Conservation (phyloP, 30 jellyfish, hydroid and myxozoan genomes). For the Hydractinia symbiolongicarpus region DNA sequence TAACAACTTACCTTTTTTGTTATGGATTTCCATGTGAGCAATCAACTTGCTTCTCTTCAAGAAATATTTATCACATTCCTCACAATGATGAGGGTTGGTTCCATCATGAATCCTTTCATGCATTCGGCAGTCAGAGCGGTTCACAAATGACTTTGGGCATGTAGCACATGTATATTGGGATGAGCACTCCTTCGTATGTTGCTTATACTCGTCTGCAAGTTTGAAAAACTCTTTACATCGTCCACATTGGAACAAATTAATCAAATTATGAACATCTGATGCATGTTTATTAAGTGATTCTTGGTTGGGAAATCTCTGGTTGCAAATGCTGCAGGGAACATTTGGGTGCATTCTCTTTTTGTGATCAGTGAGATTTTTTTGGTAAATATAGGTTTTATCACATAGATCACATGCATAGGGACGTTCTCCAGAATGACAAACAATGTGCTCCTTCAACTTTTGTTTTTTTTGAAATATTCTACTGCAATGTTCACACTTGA, state of each 20-base stretch:
- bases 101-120: conserved; percentile 18
- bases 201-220: neutral
- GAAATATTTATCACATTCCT: conserved; percentile 29
- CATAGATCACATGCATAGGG: conserved; percentile 15
- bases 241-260: neutral
- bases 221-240: neutral
- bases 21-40: conserved; percentile 14
- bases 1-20: neutral
- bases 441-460: conserved; percentile 1
- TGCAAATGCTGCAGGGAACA: conserved; percentile 17
- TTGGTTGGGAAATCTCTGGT: neutral
- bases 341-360: neutral
- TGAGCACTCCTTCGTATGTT: neutral
- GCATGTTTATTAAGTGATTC: neutral
- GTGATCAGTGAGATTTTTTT: conserved; percentile 12
- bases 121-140: conserved; percentile 2
- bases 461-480: neutral
- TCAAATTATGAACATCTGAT: neutral
- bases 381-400: conserved; percentile 10
- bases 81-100: conserved; percentile 14
- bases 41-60: conserved; percentile 2
- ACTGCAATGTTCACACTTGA: conserved; percentile 12
- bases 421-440: neutral
- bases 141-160: conserved; percentile 19
- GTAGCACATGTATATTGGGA: conserved; percentile 7